phyloP scores from a whole-genome alignment of 2,113 vertebrate species.

The Triplophysa tibetana region DNA sequence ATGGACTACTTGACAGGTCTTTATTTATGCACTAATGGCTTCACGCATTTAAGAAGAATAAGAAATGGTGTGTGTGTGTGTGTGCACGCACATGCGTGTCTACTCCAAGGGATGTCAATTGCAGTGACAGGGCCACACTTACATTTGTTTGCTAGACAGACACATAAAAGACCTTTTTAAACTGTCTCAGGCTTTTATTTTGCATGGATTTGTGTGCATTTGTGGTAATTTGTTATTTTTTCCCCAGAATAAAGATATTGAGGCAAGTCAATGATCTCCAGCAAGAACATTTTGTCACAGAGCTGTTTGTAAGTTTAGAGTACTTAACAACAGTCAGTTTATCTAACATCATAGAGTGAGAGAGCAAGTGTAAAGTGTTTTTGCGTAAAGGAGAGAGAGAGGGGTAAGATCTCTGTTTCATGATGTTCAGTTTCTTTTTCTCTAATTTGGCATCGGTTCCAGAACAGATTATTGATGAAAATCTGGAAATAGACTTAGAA shows the following conservation, averaged over 20 bases:
- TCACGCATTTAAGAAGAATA: slow-evolving; percentile 18
- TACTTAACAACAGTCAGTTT: not conserved
- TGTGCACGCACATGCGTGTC: not conserved
- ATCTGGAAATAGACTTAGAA: not conserved
- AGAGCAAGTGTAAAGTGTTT: not conserved
- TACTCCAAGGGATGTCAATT: slow-evolving; percentile 12
- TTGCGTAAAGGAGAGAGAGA: not conserved
- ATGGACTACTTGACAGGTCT: slow-evolving; percentile 44
- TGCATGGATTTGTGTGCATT: not conserved
- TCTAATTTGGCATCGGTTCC: not conserved
- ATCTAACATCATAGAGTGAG: slow-evolving; percentile 7
- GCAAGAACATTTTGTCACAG: not conserved
- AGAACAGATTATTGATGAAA: not conserved
- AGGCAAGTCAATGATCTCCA: not conserved
- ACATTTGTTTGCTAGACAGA: slow-evolving; percentile 1
- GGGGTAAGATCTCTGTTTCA: not conserved
- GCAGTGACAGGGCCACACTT: not conserved
- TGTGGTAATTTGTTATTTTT: not conserved
- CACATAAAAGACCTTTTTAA: slow-evolving; percentile 23
- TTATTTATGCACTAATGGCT: slow-evolving; percentile 42
- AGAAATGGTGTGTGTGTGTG: slow-evolving; percentile 7
- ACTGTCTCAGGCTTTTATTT: slow-evolving; percentile 5
- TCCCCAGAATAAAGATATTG: not conserved
- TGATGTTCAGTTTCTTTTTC: not conserved
- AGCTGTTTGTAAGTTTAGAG: not conserved